Conservation (phyloP, 2,797 vertebrate species). For the Danionella dracula region DNA sequence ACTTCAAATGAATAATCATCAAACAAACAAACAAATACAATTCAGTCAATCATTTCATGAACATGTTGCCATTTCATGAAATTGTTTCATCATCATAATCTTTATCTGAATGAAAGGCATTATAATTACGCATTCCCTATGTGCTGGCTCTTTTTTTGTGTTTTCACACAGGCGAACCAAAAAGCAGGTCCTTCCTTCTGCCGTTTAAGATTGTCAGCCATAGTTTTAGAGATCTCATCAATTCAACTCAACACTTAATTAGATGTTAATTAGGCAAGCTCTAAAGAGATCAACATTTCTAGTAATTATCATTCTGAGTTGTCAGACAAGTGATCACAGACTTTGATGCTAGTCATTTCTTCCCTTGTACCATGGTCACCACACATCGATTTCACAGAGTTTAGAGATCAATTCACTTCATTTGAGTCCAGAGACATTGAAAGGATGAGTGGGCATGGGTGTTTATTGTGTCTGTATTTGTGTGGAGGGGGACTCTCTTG, state of each 20-base stretch:
- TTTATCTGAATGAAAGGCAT: no score
- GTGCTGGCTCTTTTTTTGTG: constrained; percentile 20
- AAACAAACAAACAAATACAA: no score
- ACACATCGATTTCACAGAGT: constrained; percentile 29
- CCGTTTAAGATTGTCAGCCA: neutral
- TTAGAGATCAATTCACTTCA: constrained; percentile 38
- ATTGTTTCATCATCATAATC: no score
- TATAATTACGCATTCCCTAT: no score
- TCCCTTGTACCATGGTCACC: constrained; percentile 23
- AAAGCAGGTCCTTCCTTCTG: neutral
- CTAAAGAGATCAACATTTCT: constrained; percentile 16
- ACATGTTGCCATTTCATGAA: no score
- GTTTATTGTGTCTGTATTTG: no score
- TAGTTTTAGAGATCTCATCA: constrained; percentile 19
- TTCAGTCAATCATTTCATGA: no score
- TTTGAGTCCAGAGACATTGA: constrained; percentile 12
- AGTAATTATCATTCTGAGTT: constrained; percentile 41
- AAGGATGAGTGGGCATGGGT: no score
- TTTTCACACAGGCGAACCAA: constrained; percentile 39
- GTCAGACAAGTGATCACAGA: constrained; percentile 40
- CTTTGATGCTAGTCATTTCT: constrained; percentile 22
- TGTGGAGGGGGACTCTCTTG: neutral
- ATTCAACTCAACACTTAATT: constrained; percentile 19
- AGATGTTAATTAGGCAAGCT: constrained; percentile 21
- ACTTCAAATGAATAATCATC: no score